These are phyloP conservation scores for Ernsta delagoae DNA, from an alignment of 2,888 invertebrate genomes.

Conservation along the genomic window DNA sequence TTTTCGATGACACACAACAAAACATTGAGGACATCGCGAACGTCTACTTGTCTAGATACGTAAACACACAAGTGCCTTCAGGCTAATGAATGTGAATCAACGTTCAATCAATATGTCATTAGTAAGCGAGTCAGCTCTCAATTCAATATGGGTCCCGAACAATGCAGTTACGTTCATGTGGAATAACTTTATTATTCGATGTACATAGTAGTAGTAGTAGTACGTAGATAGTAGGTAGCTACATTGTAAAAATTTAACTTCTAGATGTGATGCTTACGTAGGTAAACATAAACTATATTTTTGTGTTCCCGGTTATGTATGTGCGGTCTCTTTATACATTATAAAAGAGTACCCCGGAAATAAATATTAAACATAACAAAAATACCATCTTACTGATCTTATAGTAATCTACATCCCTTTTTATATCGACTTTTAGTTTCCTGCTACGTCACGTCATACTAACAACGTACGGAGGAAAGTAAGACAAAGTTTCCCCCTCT, in stretches of 20 bases:
- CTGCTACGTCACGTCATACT: too few relatives aligned
- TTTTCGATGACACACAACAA: slow-evolving; percentile 34
- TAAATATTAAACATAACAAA: too few relatives aligned
- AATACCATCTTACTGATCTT: too few relatives aligned
- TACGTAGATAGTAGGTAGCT: too few relatives aligned
- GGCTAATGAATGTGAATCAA: slow-evolving; percentile 38
- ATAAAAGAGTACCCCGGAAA: too few relatives aligned
- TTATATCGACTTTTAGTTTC: too few relatives aligned
- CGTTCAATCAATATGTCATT: slow-evolving; percentile 41
- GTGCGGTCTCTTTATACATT: neutral
- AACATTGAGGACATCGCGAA: slow-evolving; percentile 30
- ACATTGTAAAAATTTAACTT: neutral
- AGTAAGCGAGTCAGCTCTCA: slow-evolving; percentile 30
- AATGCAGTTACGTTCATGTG: neutral
- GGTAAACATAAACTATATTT: neutral
- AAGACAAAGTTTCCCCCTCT: too few relatives aligned
- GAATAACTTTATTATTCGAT: neutral
- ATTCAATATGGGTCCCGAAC: slow-evolving; percentile 23
- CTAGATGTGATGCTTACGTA: neutral
- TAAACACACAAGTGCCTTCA: slow-evolving; percentile 20
- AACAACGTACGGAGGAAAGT: too few relatives aligned
- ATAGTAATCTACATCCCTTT: too few relatives aligned
- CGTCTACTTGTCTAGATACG: slow-evolving; percentile 2
- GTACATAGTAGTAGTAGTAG: too few relatives aligned
- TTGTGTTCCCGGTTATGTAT: neutral